Evolutionary conservation across 2,797 vertebrate genomes (phyloP).

Genomic region (Meriones psammophilus): DNA sequence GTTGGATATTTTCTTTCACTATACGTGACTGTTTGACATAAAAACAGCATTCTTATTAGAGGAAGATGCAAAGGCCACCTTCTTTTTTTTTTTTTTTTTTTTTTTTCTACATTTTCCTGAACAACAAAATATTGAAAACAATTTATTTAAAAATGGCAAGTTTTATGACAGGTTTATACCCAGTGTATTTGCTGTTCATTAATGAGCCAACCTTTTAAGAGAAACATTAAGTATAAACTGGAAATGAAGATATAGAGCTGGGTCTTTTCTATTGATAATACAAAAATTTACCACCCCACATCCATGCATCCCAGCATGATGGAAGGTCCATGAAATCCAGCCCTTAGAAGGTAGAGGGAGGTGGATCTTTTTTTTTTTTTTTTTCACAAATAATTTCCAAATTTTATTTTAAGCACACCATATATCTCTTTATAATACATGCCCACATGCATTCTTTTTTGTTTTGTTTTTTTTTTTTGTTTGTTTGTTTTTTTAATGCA

Average conservation of each 20-base stretch:
- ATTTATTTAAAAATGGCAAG: constrained; percentile 45
- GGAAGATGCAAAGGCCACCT: too few relatives aligned
- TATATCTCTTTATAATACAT: too few relatives aligned
- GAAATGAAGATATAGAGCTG: constrained; percentile 43
- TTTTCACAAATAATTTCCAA: too few relatives aligned
- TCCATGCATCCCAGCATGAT: background rate
- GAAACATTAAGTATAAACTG: constrained; percentile 55
- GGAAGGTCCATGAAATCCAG: background rate
- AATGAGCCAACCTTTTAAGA: background rate
- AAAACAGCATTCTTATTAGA: too few relatives aligned
- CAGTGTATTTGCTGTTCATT: constrained; percentile 38
- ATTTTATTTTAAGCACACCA: too few relatives aligned
- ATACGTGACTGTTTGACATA: too few relatives aligned
- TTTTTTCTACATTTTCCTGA: constrained; percentile 52
- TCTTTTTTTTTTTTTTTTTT: too few relatives aligned
- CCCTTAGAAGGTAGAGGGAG: background rate
- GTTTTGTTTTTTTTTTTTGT: too few relatives aligned
- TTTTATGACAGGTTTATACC: background rate
- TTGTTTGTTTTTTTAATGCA: too few relatives aligned
- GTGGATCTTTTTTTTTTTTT: too few relatives aligned
- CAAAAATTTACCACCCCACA: background rate
- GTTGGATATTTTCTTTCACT: too few relatives aligned
- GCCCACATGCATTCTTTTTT: too few relatives aligned
- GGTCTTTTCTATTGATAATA: constrained; percentile 36
- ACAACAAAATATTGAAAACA: background rate